These are phyloP conservation scores for Andricus quercusramuli DNA, from an alignment of 2,888 invertebrate species.

Conservation along the genomic window DNA sequence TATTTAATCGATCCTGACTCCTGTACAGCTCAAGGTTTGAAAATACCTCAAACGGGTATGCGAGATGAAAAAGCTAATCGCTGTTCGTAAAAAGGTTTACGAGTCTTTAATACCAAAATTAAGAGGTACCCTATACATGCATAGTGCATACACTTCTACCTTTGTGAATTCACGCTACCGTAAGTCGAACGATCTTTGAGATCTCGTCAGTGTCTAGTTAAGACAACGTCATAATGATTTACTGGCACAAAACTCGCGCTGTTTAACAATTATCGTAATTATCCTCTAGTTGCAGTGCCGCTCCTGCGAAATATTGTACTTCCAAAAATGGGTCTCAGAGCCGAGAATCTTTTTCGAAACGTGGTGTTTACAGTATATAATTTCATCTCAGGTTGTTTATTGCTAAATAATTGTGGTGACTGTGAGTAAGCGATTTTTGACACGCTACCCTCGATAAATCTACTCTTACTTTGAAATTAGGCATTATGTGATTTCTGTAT, in stretches of 20 bases:
- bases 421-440: not conserved
- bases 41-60: slow-evolving; percentile 15
- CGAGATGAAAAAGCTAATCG: slow-evolving; percentile 27
- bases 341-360: not conserved
- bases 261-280: slow-evolving; percentile 41
- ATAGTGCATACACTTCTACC: not conserved
- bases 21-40: slow-evolving; percentile 31
- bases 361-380: not conserved
- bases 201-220: slow-evolving; percentile 41
- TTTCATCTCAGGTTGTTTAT: not conserved
- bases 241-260: slow-evolving; percentile 34
- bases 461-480: not conserved
- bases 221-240: slow-evolving; percentile 39
- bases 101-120: slow-evolving; percentile 39
- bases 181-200: slow-evolving; percentile 18
- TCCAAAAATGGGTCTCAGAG: slow-evolving; percentile 9
- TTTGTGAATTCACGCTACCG: slow-evolving; percentile 31
- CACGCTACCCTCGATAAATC: not conserved
- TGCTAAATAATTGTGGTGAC: slow-evolving; percentile 4
- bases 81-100: slow-evolving; percentile 37
- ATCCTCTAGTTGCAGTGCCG: slow-evolving; percentile 18
- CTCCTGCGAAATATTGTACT: not conserved
- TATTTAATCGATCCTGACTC: slow-evolving; percentile 33
- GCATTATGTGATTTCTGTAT: no score
- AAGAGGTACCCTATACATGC: slow-evolving; percentile 18